A percentile compares a stretch with the other conserved stretches of the same genome.
Conservation (phyloP, 2,797 vertebrate genomes). For the Etheostoma perlongum region DNA sequence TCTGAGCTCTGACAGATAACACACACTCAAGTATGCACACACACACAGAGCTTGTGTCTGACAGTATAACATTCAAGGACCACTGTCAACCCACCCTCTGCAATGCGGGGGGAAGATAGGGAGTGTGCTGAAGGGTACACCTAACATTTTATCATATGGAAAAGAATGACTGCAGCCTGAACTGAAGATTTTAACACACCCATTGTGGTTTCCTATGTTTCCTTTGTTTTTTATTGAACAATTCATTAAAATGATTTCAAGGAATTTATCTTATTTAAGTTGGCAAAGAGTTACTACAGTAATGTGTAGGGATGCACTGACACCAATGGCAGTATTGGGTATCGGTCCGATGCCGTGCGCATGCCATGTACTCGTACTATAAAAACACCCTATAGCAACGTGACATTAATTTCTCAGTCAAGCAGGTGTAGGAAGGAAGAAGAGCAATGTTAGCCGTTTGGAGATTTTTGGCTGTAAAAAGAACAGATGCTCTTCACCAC, state of each 20-base stretch:
- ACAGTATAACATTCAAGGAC: conserved; percentile 69
- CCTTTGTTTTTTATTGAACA: background rate
- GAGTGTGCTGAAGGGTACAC: conserved; percentile 18
- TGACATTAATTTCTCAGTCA: no score
- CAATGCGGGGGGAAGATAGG: conserved; percentile 57
- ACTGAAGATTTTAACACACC: background rate
- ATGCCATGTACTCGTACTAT: no score
- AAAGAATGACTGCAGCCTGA: conserved; percentile 12
- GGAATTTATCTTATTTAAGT: background rate
- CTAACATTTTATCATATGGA: conserved; percentile 28
- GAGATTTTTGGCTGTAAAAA: no score
- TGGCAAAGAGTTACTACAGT: background rate
- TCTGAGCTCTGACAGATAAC: conserved; percentile 66
- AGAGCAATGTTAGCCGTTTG: no score
- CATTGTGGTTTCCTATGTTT: conserved; percentile 1
- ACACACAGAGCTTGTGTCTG: conserved; percentile 50
- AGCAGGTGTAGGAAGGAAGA: no score
- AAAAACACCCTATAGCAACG: no score
- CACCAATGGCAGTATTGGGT: no score
- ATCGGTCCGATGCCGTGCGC: no score
- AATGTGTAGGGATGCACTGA: background rate
- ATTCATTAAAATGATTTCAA: background rate
- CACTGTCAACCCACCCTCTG: conserved; percentile 68
- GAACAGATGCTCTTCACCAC: no score
- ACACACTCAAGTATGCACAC: conserved; percentile 45